Conservation (phyloP, 2,113 vertebrate genomes). For the Elephantulus edwardii region DNA sequence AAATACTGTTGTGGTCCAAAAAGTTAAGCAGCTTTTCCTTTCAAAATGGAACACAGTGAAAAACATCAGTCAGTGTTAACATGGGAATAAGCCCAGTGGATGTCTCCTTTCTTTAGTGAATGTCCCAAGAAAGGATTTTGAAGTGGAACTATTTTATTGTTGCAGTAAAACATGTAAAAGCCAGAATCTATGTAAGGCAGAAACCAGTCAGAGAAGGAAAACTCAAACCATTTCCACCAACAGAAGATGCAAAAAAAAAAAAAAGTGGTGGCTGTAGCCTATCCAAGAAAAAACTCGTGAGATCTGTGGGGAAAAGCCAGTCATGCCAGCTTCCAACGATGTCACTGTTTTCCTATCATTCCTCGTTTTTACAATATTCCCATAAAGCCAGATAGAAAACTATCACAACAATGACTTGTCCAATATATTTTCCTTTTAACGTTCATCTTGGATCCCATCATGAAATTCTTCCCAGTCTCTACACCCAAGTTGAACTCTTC, state of each 20-base stretch:
- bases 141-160: not conserved
- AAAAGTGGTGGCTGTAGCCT: not conserved
- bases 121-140: not conserved
- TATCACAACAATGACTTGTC: not conserved
- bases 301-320: not conserved
- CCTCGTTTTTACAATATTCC: not conserved
- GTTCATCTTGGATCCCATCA: not conserved
- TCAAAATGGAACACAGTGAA: constrained; percentile 23
- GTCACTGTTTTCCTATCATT: too few species aligned
- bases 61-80: not conserved
- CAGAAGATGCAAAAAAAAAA: not conserved
- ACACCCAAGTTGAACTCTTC: not conserved
- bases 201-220: not conserved
- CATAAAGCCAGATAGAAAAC: not conserved
- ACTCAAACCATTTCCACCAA: not conserved
- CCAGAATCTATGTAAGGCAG: not conserved
- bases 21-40: constrained; percentile 50
- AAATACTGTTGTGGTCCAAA: constrained; percentile 46
- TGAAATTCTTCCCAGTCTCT: not conserved
- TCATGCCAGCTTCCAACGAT: not conserved
- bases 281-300: not conserved
- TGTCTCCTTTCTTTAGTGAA: not conserved
- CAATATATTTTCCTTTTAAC: not conserved
- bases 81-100: not conserved
- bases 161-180: not conserved